These are phyloP conservation scores for Bergia puertoricense DNA, from an alignment of 92 coral and sea anemone genomes.

Conservation along the genomic window DNA sequence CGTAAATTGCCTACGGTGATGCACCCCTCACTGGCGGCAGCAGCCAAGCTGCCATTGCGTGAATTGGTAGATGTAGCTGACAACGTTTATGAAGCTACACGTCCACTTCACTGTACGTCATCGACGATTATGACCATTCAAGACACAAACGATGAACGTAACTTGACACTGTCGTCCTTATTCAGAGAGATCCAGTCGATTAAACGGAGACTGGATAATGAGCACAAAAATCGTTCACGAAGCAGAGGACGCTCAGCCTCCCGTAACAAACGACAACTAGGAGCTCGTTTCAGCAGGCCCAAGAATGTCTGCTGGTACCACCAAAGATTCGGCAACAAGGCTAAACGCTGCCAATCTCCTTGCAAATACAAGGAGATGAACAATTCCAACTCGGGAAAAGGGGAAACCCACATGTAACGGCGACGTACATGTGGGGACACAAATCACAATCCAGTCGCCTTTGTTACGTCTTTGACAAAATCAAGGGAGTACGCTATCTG, in stretches of 20 bases:
- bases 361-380: constrained; percentile 43
- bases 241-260: background rate
- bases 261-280: no score
- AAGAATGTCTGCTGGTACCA: constrained; percentile 49
- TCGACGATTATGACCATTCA: no score
- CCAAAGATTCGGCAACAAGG: constrained; percentile 40
- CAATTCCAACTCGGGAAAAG: constrained; percentile 35
- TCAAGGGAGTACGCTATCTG: constrained; percentile 28
- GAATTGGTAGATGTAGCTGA: background rate
- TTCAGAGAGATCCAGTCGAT: background rate
- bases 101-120: background rate
- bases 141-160: no score
- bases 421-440: constrained; percentile 21
- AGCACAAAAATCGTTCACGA: no score
- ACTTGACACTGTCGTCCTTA: background rate
- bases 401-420: background rate
- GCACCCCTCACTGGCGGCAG: constrained; percentile 20
- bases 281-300: background rate
- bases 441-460: constrained; percentile 30
- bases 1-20: background rate
- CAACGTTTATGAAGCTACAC: background rate
- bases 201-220: background rate
- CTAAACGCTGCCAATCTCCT: constrained; percentile 49
- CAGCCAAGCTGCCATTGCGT: background rate
- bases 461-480: constrained; percentile 24